These are phyloP conservation scores for Orientallactaga bullata DNA, from an alignment of 2,113 vertebrate species.

Conservation along the genomic window DNA sequence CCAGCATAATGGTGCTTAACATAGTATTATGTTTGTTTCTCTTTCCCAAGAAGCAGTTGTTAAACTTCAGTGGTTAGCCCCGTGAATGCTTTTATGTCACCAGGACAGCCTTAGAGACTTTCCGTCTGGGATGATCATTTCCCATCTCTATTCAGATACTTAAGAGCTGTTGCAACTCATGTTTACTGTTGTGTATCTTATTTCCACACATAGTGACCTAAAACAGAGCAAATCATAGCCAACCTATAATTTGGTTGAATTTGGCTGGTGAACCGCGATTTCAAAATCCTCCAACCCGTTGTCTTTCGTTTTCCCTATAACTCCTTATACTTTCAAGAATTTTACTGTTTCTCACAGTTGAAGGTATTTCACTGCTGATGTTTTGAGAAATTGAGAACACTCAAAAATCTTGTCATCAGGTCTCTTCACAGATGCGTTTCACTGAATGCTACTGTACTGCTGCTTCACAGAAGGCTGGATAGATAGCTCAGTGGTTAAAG, in stretches of 20 bases:
- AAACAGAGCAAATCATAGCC: background rate
- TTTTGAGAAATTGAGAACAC: background rate
- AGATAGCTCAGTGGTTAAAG: too few species aligned
- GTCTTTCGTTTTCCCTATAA: background rate
- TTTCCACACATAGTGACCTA: background rate
- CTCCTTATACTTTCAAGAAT: background rate
- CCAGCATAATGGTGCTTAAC: background rate
- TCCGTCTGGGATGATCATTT: background rate
- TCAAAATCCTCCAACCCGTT: background rate
- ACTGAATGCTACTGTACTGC: background rate
- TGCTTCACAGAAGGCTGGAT: background rate
- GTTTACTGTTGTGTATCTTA: background rate
- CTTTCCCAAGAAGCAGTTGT: background rate
- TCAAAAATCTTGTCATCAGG: background rate
- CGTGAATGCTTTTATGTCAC: background rate
- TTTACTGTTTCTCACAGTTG: background rate
- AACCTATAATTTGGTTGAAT: background rate
- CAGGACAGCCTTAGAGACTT: background rate
- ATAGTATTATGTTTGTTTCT: background rate
- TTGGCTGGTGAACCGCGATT: background rate
- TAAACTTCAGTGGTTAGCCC: background rate
- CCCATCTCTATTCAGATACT: background rate
- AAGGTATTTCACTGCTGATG: slow-evolving; percentile 36
- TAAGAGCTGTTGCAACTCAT: background rate
- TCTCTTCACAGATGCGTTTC: background rate